Base-by-base conservation (phyloP, 2,888 invertebrate genomes). In the Ormyrus rosae region DNA sequence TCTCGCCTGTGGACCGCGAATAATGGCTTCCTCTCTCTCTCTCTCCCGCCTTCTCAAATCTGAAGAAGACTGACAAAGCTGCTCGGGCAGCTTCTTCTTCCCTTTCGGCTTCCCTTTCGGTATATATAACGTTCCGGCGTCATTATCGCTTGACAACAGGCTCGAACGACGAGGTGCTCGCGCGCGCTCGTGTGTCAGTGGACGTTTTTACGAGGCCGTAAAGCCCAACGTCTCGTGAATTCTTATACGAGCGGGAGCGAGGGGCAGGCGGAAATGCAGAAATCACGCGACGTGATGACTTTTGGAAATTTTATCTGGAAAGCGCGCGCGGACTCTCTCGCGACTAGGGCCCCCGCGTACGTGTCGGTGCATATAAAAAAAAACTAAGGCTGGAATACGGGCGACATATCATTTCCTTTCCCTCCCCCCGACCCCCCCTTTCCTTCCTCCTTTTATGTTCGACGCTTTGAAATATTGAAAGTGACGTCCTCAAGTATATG, bases 201-300 rank as follows among this genome's bases (percentile, higher is more conserved):
- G 68, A 73, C 72, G 69, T 61, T 77, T 82, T 80, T 82, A 81
- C 72, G 81, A 79, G 75, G 81, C 65, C 71, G 75, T 81, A 75
- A 81, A 81, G 72, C 68, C 60, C 61, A 71, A 70, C 75, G 79
- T 72, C 81, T 67, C 75, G 79, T 79, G 79, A 79, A 81, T 81
- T 79, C 75, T 81, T 72, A 75, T 75, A 65, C 51, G 64, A 56
- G 45, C 19, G 56, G 46, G 8, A 5, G 46, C 48, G 48, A 50
- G 13, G 34, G 72, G 60, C 45, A 61, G 53, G 51, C 34, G 51
- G 46, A 63, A 67, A 81, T 71, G 65, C 78, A 72, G 64, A 81
- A 79, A 75, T 81, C 81, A 78, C 72, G 79, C 51, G 79, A 78
- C 72, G 71, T 67, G 79, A 81, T 81, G 81, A 81, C 78, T 81